Percentiles rank a stretch among this genome's conserved stretches.
Evolutionary conservation across 2,888 invertebrate genomes (phyloP).

Genomic region (Leptopilina syphax): DNA sequence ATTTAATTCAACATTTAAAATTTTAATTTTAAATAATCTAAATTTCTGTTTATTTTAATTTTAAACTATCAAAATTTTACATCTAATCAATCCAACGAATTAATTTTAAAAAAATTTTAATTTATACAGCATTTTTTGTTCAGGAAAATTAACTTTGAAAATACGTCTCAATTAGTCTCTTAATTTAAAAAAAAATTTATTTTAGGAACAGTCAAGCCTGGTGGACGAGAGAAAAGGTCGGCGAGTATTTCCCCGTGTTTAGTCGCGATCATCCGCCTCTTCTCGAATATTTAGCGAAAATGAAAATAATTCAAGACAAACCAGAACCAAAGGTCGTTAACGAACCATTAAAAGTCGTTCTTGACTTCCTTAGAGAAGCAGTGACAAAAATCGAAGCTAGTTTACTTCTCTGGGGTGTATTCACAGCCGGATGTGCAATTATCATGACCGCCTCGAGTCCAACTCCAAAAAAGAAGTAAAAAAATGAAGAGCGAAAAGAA

Average conservation of each 20-base stretch:
- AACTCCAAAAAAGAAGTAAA: constrained; percentile 43
- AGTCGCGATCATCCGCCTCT: constrained; percentile 80
- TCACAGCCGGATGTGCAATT: constrained; percentile 80
- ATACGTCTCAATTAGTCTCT: too few relatives aligned
- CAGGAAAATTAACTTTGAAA: too few relatives aligned
- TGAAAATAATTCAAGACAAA: constrained; percentile 78
- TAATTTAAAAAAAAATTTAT: neutral
- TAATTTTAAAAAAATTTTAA: too few relatives aligned
- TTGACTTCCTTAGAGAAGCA: constrained; percentile 78
- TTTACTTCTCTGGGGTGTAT: constrained; percentile 79
- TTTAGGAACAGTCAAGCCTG: constrained; percentile 71
- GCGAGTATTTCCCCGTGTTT: constrained; percentile 81
- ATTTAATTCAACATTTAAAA: neutral
- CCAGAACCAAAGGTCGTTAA: constrained; percentile 72
- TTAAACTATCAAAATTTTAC: too few relatives aligned
- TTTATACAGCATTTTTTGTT: too few relatives aligned
- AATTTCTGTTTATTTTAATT: too few relatives aligned
- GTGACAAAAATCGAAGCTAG: constrained; percentile 78
- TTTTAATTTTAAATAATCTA: too few relatives aligned
- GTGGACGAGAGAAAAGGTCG: constrained; percentile 80
- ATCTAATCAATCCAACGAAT: too few relatives aligned
- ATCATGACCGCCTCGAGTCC: constrained; percentile 73
- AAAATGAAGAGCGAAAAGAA: constrained; percentile 24
- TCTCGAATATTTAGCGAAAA: constrained; percentile 80
- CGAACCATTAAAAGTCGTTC: constrained; percentile 75